Percentiles rank a stretch among this genome's conserved stretches.
phyloP scores from a whole-genome alignment of 2,113 vertebrate genomes.

The Corvus moneduloides region DNA sequence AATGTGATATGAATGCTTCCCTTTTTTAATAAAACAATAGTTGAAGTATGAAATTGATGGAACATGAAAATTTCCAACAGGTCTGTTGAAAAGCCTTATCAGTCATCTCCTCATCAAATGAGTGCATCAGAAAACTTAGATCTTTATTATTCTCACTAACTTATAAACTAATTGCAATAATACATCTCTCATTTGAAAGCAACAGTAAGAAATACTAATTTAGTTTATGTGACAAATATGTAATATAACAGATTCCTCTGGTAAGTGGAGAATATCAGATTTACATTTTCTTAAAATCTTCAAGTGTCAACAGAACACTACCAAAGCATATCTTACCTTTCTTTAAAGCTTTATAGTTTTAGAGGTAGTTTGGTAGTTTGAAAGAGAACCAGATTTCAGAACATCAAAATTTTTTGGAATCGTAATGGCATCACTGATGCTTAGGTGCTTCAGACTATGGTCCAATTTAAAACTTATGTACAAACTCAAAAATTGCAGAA shows the following conservation, averaged over 20 bases:
- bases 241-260: not conserved
- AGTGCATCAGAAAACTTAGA: not conserved
- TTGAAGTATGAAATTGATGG: not conserved
- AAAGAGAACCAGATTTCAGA: not conserved
- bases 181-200: not conserved
- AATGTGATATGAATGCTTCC: not conserved
- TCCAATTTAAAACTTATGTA: not conserved
- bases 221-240: not conserved
- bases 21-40: not conserved
- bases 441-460: not conserved
- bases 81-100: not conserved
- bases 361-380: not conserved
- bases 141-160: not conserved
- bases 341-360: not conserved
- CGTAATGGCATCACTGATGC: not conserved
- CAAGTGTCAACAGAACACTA: not conserved
- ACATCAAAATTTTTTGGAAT: not conserved
- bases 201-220: not conserved
- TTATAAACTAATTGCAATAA: not conserved
- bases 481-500: not conserved
- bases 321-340: not conserved
- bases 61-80: rapidly evolving
- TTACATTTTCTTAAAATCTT: not conserved
- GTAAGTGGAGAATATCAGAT: rapidly evolving
- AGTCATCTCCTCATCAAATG: not conserved